Percentiles rank a stretch among this genome's conserved stretches.
Evolutionary conservation across 2,888 invertebrate genomes (phyloP).

Genomic region (Liopterus haemorrhoidalis): DNA sequence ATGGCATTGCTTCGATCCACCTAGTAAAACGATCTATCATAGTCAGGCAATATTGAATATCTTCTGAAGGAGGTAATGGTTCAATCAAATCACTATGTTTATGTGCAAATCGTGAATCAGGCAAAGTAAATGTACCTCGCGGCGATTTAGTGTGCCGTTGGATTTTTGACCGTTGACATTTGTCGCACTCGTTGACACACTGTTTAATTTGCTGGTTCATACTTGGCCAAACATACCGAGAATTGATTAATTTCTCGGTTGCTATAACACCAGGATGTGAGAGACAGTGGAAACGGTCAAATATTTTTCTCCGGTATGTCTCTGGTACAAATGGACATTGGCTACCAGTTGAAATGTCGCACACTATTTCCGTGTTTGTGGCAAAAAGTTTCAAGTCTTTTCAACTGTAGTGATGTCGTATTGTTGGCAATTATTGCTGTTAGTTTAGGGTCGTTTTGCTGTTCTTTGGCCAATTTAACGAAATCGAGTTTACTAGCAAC

Average conservation of each 20-base stretch:
- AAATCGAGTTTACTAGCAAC: background rate
- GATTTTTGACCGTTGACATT: constrained; percentile 38
- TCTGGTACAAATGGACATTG: constrained; percentile 29
- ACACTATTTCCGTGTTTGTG: constrained; percentile 6
- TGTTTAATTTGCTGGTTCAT: constrained; percentile 33
- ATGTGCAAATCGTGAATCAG: constrained; percentile 36
- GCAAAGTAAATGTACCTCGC: no score
- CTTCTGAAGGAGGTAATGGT: constrained; percentile 34
- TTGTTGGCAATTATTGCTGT: background rate
- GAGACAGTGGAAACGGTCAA: no score
- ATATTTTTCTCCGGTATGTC: constrained; percentile 22
- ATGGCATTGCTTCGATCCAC: constrained; percentile 33
- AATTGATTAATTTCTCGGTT: no score
- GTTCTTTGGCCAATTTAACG: constrained; percentile 4
- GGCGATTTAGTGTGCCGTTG: constrained; percentile 31
- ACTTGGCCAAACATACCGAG: constrained; percentile 34
- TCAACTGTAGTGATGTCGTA: constrained; percentile 10
- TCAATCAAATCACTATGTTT: constrained; percentile 40
- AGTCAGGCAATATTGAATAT: constrained; percentile 36
- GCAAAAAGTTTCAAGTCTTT: constrained; percentile 6
- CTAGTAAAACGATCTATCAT: no score
- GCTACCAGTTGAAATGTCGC: no score
- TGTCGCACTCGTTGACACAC: constrained; percentile 36
- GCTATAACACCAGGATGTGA: constrained; percentile 27
- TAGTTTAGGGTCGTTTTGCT: no score